Evolutionary conservation across 2,888 invertebrate species (phyloP).

Genomic region (Tridacna gigas): DNA sequence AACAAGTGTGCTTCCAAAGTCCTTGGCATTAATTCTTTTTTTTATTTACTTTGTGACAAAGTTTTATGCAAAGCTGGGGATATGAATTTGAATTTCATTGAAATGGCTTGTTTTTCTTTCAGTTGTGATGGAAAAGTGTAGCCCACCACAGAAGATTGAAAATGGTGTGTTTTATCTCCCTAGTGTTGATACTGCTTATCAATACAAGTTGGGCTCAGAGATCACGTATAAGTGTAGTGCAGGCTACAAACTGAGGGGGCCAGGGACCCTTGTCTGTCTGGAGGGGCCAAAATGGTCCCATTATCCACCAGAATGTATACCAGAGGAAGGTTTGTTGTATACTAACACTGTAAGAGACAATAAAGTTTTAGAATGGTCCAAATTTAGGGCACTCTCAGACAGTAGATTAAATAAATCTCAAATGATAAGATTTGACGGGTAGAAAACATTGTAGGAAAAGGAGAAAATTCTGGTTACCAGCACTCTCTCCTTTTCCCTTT

Average conservation of each 20-base stretch:
- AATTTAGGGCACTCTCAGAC: not conserved
- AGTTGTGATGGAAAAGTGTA: conserved; percentile 46
- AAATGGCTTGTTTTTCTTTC: not conserved
- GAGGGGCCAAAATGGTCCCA: conserved; percentile 88
- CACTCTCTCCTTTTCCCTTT: not conserved
- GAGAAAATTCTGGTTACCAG: not conserved
- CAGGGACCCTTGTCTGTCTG: conserved; percentile 92
- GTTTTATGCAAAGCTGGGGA: too few species aligned
- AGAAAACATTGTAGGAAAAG: conserved; percentile 4
- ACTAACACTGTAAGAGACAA: not conserved
- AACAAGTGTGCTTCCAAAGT: too few species aligned
- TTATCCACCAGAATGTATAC: conserved; percentile 78
- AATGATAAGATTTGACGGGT: too few species aligned
- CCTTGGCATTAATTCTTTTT: too few species aligned
- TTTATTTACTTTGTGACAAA: too few species aligned
- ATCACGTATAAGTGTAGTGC: conserved; percentile 92
- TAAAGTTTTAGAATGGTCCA: not conserved
- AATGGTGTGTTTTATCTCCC: conserved; percentile 30
- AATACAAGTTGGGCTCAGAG: conserved; percentile 75
- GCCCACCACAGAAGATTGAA: conserved; percentile 34
- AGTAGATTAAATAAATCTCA: not conserved
- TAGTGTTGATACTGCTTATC: not conserved
- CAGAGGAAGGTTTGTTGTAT: conserved; percentile 38
- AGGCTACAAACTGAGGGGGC: conserved; percentile 92
- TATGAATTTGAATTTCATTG: too few species aligned